phyloP scores from a whole-genome alignment of 2,113 vertebrate genomes.

The Laticauda colubrina region DNA sequence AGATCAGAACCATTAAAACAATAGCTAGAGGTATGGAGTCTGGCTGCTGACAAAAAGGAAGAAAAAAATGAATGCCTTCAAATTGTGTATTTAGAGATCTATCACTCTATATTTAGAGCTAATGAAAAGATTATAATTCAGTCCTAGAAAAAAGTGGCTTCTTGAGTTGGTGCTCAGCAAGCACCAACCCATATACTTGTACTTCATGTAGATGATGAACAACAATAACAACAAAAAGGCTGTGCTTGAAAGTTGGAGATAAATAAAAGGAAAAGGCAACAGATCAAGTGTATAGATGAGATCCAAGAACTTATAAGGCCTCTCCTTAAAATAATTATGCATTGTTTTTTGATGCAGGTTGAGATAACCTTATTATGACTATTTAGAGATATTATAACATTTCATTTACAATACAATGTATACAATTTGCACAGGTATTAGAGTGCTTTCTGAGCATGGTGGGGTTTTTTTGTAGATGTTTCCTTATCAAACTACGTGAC shows the following conservation, averaged over 20 bases:
- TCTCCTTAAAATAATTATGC: neutral
- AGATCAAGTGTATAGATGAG: neutral
- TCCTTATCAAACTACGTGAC: too few species aligned
- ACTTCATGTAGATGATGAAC: neutral
- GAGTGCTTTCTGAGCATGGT: too few species aligned
- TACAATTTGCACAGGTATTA: neutral
- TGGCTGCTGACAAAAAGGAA: too few species aligned
- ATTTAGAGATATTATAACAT: neutral
- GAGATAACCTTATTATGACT: neutral
- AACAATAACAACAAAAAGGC: neutral
- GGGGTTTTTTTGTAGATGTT: too few species aligned
- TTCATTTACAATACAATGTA: neutral
- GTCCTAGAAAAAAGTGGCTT: neutral
- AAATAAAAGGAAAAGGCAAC: neutral
- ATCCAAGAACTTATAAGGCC: neutral
- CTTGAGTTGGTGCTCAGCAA: neutral
- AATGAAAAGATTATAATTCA: neutral
- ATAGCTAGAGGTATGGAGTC: too few species aligned
- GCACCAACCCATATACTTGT: neutral
- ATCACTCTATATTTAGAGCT: neutral
- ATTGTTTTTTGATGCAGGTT: neutral
- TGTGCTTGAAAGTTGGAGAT: neutral
- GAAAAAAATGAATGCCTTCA: too few species aligned
- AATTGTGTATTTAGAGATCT: neutral
- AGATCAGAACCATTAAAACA: neutral